phyloP scores from a whole-genome alignment of 1,140 invertebrate species.

The Drosophila rhopaloa region DNA sequence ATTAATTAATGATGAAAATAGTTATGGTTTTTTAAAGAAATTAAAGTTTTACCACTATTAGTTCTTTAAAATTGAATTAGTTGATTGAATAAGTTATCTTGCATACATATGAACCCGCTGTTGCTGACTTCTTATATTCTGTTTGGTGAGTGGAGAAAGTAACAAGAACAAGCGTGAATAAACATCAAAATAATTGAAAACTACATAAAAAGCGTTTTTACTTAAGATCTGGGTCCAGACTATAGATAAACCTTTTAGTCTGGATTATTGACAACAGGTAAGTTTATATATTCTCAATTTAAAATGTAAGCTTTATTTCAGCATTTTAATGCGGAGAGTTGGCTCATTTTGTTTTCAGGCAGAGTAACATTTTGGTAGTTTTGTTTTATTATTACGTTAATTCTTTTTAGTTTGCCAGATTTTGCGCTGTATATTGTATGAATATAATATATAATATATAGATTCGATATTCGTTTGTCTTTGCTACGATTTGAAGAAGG shows the following conservation, averaged over 20 bases:
- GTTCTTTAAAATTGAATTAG: no score
- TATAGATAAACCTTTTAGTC: not conserved
- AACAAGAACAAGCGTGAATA: constrained; percentile 59
- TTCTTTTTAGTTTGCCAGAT: constrained; percentile 11
- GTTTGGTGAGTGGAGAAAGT: constrained; percentile 58
- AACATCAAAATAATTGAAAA: constrained; percentile 61
- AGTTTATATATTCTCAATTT: constrained; percentile 4
- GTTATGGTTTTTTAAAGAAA: no score
- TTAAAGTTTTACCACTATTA: no score
- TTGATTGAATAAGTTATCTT: not conserved
- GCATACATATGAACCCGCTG: not conserved
- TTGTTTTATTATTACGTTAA: constrained; percentile 21
- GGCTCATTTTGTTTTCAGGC: constrained; percentile 19
- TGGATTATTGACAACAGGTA: not conserved
- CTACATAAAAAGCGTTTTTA: constrained; percentile 2
- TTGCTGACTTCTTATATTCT: constrained; percentile 30
- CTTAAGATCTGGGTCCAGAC: not conserved
- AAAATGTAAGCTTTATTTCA: constrained; percentile 41
- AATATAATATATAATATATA: constrained; percentile 55
- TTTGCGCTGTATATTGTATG: constrained; percentile 54
- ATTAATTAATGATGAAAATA: no score
- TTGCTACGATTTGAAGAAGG: constrained; percentile 72
- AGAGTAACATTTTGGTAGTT: constrained; percentile 55
- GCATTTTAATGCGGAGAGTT: not conserved
- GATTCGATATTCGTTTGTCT: constrained; percentile 54